These are phyloP conservation scores for Entomobrya proxima DNA, from an alignment of 2,888 invertebrate species.

Conservation along the genomic window DNA sequence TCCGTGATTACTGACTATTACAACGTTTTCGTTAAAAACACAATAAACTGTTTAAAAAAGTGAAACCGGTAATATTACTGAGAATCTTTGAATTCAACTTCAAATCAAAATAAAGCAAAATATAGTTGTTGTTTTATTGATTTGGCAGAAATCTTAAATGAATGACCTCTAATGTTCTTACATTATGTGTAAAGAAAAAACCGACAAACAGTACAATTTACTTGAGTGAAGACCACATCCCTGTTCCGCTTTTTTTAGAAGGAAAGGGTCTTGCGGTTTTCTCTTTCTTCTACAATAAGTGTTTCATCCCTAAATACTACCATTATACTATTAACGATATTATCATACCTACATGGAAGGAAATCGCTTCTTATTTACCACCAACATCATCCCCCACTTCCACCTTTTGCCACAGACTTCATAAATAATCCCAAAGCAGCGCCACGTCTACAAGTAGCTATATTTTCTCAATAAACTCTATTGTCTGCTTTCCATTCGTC, in stretches of 20 bases:
- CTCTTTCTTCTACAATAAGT: not conserved
- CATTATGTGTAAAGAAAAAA: no score
- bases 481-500: not conserved
- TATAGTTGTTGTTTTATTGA: no score
- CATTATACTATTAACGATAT: not conserved
- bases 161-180: no score
- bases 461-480: no score
- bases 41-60: not conserved
- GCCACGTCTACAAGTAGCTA: no score
- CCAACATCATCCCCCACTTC: not conserved
- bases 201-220: no score
- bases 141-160: no score
- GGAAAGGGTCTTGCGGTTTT: conserved; percentile 14
- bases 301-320: not conserved
- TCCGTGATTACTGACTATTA: not conserved
- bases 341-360: conserved; percentile 32
- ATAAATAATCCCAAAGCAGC: no score
- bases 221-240: not conserved
- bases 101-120: no score
- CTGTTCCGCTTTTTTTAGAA: not conserved
- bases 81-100: no score
- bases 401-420: not conserved
- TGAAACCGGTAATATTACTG: not conserved
- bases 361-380: conserved; percentile 21
- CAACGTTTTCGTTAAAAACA: not conserved